Base-by-base conservation (phyloP, 2,797 vertebrate genomes). In the Catharus ustulatus region DNA sequence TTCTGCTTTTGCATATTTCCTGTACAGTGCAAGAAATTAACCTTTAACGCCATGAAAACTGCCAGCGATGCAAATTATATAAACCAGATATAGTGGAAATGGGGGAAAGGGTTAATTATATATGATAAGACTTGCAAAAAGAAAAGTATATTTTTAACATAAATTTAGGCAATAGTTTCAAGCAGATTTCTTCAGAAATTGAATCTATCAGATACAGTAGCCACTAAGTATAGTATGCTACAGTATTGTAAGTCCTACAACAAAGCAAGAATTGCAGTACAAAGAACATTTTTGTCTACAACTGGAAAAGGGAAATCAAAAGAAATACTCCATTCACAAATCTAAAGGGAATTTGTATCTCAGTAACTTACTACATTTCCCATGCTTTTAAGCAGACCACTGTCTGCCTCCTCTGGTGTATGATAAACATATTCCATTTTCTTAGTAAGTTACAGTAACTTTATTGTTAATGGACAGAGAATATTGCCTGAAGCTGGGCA, bases 1-100 rank as follows among this genome's bases (percentile, higher is more conserved):
- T 97, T 99, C 99, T 40, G 99, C 99, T 97, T 99, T 99, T 38
- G 98, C 98, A 0, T 99, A 99, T 97, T 99, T 99, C 97, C 99
- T 99, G 93, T 63, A 75, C 29, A 67, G 18, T 15, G 11, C 5
- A 86, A 91, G 29, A 87, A 76, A 64, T 42, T 20, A 72, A 43
- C 8, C 23, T 81, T 93, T 63, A 94, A 23, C 54, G 30, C 13
- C 54, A 76, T 6, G 20, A 67, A 58, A 76, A 71, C 1, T 13
- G 15, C 21, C 67, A 93, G 22, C 43, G 30, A 74, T 36, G 13
- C 34, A 61, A 78, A 62, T 38, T 32, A 61, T 5, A 49, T n/a
- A 66, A 61, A 55, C 6, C 15, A 90, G 17, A 45, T 15, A 36
- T 1, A 74, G 45, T 7, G 6, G 19, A 83, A 62, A 36, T 5